Evolutionary conservation across 1,140 invertebrate species (phyloP), one percentile per base, ranked within the genome.

Genomic region (Bombus waltoni): DNA sequence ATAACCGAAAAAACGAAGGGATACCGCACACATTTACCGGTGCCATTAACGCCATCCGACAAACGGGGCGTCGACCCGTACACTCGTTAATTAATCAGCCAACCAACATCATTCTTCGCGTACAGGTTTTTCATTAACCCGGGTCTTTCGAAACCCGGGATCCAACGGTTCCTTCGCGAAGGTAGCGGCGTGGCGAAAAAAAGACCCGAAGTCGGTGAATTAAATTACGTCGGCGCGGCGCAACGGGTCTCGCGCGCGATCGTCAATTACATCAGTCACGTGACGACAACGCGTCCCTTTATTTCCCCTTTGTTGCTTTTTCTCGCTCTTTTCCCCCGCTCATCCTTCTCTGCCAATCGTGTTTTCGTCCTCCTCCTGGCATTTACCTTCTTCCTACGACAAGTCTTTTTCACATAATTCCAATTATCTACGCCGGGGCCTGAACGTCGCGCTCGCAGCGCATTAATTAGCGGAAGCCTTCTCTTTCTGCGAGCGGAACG

Each of bases 191-290:
- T 62, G 72, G n/a, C n/a, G 9, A 42, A 85, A 85, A 85, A 81
- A 80, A 93, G 90, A 89, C 85, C 89, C n/a, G 62, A 81, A 89
- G 92, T 91, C 92, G 92, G 92, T 94, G 93, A 94, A 94, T 95
- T 94, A 92, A 94, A 94, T 94, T 94, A 95, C 92, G 85, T 88
- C 89, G 89, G 75, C 66, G 57, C 66, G 72, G 28, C 4, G 10
- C 47, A 53, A 18, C 47, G 47, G 18, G 47, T 28, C n/a, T 68
- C 77, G 77, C 71, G 87, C 91, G 83, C 73, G 81, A 88, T 91
- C 90, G 93, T 94, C 94, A 94, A 93, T 95, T 94, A 94, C 93
- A 93, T 94, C 92, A 91, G 92, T 94, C 93, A 94, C 93, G 91
- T 92, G 90, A 93, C 90, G 89, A 93, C 91, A 90, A 88, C 88